Evolutionary conservation across 1,140 invertebrate species (phyloP), one percentile per base, ranked within the genome.

Genomic region (Lordiphosa clarofinis): DNA sequence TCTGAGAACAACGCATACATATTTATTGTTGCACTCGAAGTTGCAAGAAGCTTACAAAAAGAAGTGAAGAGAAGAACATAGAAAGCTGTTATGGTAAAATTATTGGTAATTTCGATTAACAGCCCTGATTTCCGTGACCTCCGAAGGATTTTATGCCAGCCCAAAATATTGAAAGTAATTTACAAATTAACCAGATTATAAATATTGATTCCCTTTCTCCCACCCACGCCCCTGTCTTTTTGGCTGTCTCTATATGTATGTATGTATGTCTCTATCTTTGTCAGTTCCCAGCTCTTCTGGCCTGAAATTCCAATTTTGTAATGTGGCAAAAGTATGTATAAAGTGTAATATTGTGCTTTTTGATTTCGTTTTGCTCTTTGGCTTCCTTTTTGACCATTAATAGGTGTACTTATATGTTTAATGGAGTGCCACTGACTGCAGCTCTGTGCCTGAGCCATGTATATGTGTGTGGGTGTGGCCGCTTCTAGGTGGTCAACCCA

Each of bases 351-450:
- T 81, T 81, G 75, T 82, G 15, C 46, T 72, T 42, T 42, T 48
- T 53, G 42, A 64, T 65, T 65, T 59, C 55, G 55, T 61, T 56
- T 57, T 42, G 56, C 70, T 67, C 44, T 54, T 63, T 63, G 67
- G 48, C 58, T 72, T 81, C 67, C 75, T 69, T 46, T 82, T 76
- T 84, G 76, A 82, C 78, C 78, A 82, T 82, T 82, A 82, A 82
- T 82, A 84, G 76, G 76, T 84, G 72, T 76, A 82, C 76, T 84
- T 82, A 82, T 82, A 78, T 82, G 76, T 74, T 82, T 84, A 82
- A 82, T 82, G 76, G 76, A 82, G 72, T 82, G 78, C 72, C 78
- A 82, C 76, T 82, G 78, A 74, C 53, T 59, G 55, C 48, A 47
- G 36, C 61, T 61, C 55, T 65, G 19, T 19, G 19, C 19, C 64